Evolutionary conservation across 2,797 vertebrate genomes (phyloP), one percentile per base, ranked within the genome.

Genomic region (Luscinia luscinia): DNA sequence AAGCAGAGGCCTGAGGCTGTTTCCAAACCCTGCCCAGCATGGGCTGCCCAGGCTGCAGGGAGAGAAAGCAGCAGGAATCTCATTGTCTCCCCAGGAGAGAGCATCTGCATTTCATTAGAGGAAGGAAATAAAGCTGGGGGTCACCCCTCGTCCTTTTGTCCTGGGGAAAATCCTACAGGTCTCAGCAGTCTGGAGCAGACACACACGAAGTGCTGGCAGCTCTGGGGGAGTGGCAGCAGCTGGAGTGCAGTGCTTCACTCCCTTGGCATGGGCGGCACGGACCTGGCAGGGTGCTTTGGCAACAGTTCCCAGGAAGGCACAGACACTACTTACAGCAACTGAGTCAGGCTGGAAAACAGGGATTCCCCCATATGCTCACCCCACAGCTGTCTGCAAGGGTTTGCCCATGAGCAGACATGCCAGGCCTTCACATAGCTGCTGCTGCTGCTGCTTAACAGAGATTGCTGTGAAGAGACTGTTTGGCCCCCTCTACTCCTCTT

Each of bases 31-130:
- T 45, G 58, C 81, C 83, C 82, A 93, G 87, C 84, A 87, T 6
- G 61, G 87, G 83, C 89, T 84, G 61, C 74, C 84, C 4, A 0
- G 51, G 59, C 70, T 59, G 52, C 75, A 57, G 58, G 61, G 58
- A 80, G 22, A 57, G 26, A 75, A 90, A 81, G 52, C 89, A 89
- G 81, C 75, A 77, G 72, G 72, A 87, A 87, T 83, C 68, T 91
- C 81, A 90, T 61, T 45, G 36, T 86, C 49, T 87, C 66, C 66
- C 59, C 41, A 34, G 68, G 17, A 87, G 49, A 77, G 68, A 1
- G 3, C 43, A 93, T 94, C 90, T 92, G 73, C 73, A 81, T 89
- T 89, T 92, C 79, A 87, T 81, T 61, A 92, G 80, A 70, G 55
- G 34, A 86, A 86, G 58, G 58, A 91, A 95, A 78, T 68, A 61